These are phyloP conservation scores for Leptocoma aspasia DNA, from an alignment of 2,113 vertebrate species.

Conservation along the genomic window DNA sequence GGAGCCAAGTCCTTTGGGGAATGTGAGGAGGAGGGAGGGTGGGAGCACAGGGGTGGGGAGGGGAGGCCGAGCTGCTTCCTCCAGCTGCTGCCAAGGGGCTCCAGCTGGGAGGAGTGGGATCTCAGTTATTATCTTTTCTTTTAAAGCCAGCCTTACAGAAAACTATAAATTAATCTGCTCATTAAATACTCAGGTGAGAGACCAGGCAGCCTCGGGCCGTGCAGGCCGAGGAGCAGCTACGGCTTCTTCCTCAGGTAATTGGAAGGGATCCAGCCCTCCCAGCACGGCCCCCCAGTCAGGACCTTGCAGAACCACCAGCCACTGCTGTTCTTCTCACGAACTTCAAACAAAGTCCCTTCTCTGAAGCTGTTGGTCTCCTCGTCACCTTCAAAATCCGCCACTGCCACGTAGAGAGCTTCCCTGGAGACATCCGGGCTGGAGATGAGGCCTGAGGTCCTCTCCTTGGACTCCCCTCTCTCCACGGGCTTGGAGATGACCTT, in stretches of 20 bases:
- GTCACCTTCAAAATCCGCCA: constrained; percentile 94
- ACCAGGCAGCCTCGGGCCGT: background rate
- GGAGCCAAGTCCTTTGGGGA: background rate
- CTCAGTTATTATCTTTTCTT: background rate
- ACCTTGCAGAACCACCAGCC: constrained; percentile 99
- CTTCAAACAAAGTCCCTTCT: constrained; percentile 92
- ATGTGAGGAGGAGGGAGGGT: background rate
- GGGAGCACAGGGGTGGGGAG: background rate
- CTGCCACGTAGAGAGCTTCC: constrained; percentile 89
- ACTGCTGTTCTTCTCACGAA: constrained; percentile 87
- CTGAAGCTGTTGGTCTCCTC: constrained; percentile 91
- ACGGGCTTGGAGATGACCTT: constrained; percentile 71
- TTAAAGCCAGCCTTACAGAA: constrained; percentile 54
- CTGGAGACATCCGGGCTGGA: constrained; percentile 57
- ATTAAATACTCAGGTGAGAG: constrained; percentile 76
- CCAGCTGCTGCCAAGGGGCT: background rate
- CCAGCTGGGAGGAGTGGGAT: background rate
- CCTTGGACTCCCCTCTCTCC: constrained; percentile 79
- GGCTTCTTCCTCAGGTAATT: constrained; percentile 96
- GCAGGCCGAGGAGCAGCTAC: constrained; percentile 65
- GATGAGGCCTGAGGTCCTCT: constrained; percentile 70
- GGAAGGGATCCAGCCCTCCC: constrained; percentile 98
- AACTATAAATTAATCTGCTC: constrained; percentile 79
- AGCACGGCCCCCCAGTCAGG: constrained; percentile 75
- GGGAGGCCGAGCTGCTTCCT: background rate